Evolutionary conservation across 2,113 vertebrate species (phyloP).

Genomic region (Salvelinus alpinus): DNA sequence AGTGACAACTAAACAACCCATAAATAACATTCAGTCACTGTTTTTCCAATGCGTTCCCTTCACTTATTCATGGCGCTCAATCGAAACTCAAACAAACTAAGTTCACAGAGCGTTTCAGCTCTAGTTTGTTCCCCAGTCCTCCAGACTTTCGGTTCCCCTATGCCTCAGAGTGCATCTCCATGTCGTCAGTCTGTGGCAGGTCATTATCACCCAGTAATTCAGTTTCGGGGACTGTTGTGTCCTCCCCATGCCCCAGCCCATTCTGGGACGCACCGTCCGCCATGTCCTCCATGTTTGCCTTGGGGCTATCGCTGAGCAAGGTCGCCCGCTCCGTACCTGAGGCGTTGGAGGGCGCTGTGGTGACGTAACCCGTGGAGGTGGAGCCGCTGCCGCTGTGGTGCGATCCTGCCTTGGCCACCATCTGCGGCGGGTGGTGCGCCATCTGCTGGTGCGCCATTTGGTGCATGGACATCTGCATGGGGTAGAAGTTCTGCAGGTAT

Average conservation of each 20-base stretch:
- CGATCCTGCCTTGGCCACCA: conserved; percentile 87
- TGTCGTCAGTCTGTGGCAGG: conserved; percentile 77
- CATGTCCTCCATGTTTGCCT: conserved; percentile 69
- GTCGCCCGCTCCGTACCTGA: conserved; percentile 84
- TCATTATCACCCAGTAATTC: conserved; percentile 89
- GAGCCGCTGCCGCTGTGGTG: conserved; percentile 96
- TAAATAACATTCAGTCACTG: conserved; percentile 62
- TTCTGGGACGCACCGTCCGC: conserved; percentile 75
- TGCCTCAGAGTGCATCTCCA: conserved; percentile 79
- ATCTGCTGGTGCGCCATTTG: conserved; percentile 88
- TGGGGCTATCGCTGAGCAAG: conserved; percentile 76
- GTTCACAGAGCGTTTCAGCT: conserved; percentile 42
- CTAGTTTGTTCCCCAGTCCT: conserved; percentile 20
- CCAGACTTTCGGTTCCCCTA: conserved; percentile 52
- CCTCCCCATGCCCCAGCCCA: conserved; percentile 74
- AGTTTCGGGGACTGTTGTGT: conserved; percentile 86
- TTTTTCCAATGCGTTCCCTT: conserved; percentile 57
- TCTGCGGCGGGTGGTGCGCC: conserved; percentile 74
- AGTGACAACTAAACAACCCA: conserved; percentile 30
- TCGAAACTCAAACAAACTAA: conserved; percentile 29
- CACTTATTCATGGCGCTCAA: conserved; percentile 39
- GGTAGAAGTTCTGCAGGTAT: conserved; percentile 95
- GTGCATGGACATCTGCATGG: conserved; percentile 90
- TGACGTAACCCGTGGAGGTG: conserved; percentile 94
- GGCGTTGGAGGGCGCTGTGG: conserved; percentile 86